Evolutionary conservation across 1,140 invertebrate genomes (phyloP).

Genomic region (Coenobita brevimanus): DNA sequence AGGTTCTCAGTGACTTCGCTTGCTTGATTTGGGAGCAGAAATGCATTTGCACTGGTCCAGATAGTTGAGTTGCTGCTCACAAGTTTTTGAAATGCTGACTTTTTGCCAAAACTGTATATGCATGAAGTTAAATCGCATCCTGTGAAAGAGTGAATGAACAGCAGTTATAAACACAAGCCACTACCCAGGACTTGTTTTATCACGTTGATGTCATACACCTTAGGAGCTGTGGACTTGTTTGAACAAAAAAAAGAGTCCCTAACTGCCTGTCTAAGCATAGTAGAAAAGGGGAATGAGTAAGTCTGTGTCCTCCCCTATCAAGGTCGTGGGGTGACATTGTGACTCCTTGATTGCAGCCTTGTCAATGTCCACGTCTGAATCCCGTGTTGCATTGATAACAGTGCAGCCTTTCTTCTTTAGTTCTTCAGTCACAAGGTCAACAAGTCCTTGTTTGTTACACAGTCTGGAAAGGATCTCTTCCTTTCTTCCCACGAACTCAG

Average conservation of each 20-base stretch:
- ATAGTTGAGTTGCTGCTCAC: no score
- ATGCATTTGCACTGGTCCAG: no score
- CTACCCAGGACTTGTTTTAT: slow-evolving; percentile 4
- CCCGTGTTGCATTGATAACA: not conserved
- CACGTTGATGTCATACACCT: not conserved
- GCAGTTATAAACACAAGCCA: not conserved
- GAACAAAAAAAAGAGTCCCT: no score
- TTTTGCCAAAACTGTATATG: not conserved
- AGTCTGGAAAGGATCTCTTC: no score
- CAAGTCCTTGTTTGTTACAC: no score
- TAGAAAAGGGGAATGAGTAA: not conserved
- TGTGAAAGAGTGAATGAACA: slow-evolving; percentile 10
- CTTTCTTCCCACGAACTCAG: no score
- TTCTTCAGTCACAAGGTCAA: no score
- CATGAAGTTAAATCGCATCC: slow-evolving; percentile 1
- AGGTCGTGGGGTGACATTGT: not conserved
- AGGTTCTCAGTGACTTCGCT: not conserved
- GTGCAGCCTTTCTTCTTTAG: no score
- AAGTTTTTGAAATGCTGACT: no score
- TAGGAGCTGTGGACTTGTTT: slow-evolving; percentile 23
- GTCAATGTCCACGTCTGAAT: not conserved
- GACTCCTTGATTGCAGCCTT: not conserved
- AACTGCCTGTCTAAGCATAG: not conserved
- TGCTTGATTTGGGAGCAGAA: no score
- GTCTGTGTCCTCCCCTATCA: slow-evolving; percentile 1